A percentile compares a stretch with the other conserved stretches of the same genome.
Conservation (phyloP, 2,113 vertebrate genomes). For the Plotosus lineatus region DNA sequence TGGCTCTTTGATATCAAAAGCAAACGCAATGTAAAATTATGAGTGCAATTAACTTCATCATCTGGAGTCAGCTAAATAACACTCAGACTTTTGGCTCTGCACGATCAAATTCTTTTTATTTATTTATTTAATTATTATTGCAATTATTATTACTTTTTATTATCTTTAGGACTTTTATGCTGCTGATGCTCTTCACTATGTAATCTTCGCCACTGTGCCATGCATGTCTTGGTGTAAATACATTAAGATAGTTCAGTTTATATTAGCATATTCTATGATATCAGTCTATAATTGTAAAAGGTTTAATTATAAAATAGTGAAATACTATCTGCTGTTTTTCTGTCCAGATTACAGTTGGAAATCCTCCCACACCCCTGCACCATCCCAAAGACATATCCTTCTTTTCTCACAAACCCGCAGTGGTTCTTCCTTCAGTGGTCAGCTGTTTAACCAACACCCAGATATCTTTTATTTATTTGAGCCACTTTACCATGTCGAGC, state of each 20-base stretch:
- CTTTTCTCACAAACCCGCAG: slow-evolving; percentile 79
- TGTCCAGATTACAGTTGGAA: slow-evolving; percentile 68
- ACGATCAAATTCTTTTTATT: slow-evolving; percentile 74
- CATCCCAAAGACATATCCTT: slow-evolving; percentile 71
- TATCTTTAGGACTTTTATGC: no score
- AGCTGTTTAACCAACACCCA: slow-evolving; percentile 80
- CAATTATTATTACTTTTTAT: no score
- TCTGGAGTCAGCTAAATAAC: no score
- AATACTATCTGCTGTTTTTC: slow-evolving; percentile 27
- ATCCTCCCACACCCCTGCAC: slow-evolving; percentile 35
- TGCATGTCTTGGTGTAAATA: not conserved
- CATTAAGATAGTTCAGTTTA: not conserved
- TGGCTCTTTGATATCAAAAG: no score
- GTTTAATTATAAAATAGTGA: not conserved
- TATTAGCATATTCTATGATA: not conserved
- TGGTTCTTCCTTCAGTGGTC: slow-evolving; percentile 79
- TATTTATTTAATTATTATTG: not conserved
- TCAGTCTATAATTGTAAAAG: not conserved
- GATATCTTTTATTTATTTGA: slow-evolving; percentile 78
- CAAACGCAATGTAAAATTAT: no score
- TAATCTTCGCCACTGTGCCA: not conserved
- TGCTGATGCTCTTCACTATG: not conserved
- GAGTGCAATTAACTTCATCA: no score
- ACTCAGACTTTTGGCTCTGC: no score
- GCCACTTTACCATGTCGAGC: slow-evolving; percentile 78